Base-by-base conservation (phyloP, 2,888 invertebrate genomes). In the Eristalinus sepulchralis region DNA sequence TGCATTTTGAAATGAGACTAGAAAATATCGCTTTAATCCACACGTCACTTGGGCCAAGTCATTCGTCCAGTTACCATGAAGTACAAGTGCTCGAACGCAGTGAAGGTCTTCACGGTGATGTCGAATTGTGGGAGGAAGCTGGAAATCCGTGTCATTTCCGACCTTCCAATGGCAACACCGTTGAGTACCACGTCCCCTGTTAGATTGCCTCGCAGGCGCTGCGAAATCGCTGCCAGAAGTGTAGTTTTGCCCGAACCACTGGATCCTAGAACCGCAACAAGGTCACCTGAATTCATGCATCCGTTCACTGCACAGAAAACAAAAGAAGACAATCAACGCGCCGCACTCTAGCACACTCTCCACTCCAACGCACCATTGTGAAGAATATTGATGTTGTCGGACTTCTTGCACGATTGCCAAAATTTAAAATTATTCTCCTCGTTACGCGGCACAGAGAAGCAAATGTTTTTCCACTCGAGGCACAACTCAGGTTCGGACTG, bases 81-180 rank as follows among this genome's bases (percentile, higher is more conserved):
- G 90, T 95, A 95, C 92, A 98, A 95, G 91, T 97, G 97, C 91
- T 98, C 98, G 81, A 94, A 93, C 13, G 97, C 96, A 0, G 96
- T 96, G 83, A 98, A 93, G 31, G 96, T 95, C 76, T 96, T 96
- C 20, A 97, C 94, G 86, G 96, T 96, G 89, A 97, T 93, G 92
- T 97, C 97, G 88, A 96, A 95, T 91, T 98, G 98, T 6, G 97
- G 97, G 60, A 97, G 95, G 92, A 97, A 98, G 84, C 96, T 96
- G 1, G 97, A 97, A 88, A 97, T 95, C 89, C 95, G 94, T 88
- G 96, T 94, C 93, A 97, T 95, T 68, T 95, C 93, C 88, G 94
- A 93, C 59, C 94, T 94, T 13, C 95, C 94, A 66, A 96, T 94
- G 60, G 94, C 90, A 86, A 94, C 92, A 6, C 96, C 96, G 90